Percentiles rank a stretch among this genome's conserved stretches.
Conservation (phyloP, 35 echinoderm and acorn worm genomes). For the Heliocidaris erythrogramma region DNA sequence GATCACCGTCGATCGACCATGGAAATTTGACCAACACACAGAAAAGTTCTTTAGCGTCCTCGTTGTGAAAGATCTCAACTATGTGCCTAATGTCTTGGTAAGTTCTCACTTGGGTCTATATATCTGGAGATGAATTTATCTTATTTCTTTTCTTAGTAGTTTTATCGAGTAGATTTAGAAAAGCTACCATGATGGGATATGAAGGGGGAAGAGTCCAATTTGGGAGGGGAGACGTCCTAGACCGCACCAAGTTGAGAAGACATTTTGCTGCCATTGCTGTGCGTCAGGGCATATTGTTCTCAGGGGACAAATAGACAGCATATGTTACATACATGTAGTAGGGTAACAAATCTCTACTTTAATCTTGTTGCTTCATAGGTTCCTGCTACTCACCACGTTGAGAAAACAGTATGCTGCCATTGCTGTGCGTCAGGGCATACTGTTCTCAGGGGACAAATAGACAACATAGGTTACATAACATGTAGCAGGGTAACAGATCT, state of each 20-base stretch:
- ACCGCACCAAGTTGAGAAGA: no score
- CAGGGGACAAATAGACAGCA: no score
- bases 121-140: no score
- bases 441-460: slow-evolving; percentile 28
- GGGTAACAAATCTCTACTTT: no score
- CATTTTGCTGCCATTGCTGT: no score
- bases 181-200: no score
- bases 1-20: slow-evolving; percentile 65
- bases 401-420: slow-evolving; percentile 68
- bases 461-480: slow-evolving; percentile 68
- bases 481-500: slow-evolving; percentile 32
- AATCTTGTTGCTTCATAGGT: neutral
- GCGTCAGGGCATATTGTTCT: no score
- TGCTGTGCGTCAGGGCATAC: slow-evolving; percentile 66
- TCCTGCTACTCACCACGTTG: neutral
- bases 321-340: no score
- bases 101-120: neutral
- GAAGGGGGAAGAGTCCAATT: no score
- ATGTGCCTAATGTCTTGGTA: slow-evolving; percentile 49
- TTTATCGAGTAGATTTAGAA: no score
- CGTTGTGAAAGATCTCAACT: slow-evolving; percentile 51
- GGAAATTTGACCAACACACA: slow-evolving; percentile 68
- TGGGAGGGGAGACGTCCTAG: no score
- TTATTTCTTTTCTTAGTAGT: no score
- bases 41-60: slow-evolving; percentile 57